Evolutionary conservation across 2,113 vertebrate genomes (phyloP), one percentile per base, ranked within the genome.

Genomic region (Epinephelus lanceolatus): DNA sequence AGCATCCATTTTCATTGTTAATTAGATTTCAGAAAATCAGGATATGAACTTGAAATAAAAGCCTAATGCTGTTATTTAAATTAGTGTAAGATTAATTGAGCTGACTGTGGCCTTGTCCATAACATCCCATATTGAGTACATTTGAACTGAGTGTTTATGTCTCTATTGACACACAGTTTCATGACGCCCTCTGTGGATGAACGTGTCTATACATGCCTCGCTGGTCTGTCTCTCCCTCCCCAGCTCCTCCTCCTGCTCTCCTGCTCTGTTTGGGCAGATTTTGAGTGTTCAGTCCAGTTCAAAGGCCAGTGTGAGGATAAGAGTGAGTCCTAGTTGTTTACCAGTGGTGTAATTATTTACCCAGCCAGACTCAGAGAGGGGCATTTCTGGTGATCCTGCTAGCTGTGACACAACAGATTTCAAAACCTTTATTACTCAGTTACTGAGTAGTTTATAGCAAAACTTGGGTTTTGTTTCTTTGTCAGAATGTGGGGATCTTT

Each of bases 301-400:
- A 94, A 95, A 95, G 94, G 85, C 83, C 94, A 91, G 40, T 37
- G 53, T 60, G 52, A 59, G 74, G 23, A 84, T 75, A 87, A 84
- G 82, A 65, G 37, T 0, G 30, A 51, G 74, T 69, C 52, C 62
- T 25, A 91, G 77, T 68, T 95, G 89, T 95, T 94, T 94, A 91
- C 84, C 3, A 72, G 66, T 19, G 56, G 88, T 91, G 71, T 95
- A 96, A 96, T 96, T 89, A 96, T 96, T 95, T 84, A 96, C 93
- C 56, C 47, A 77, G 83, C 17, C 53, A 61, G 66, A 73, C 55
- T 62, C n/a, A 55, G 4, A 88, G 67, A 53, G 65, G 66, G 42
- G 49, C 75, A 69, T n/a, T 47, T 78, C 51, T 52, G 4, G 12
- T 71, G 71, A 57, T 70, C 55, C 14, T 75, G 83, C 71, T 60